phyloP scores from a whole-genome alignment of 2,113 vertebrate species.

The Cyanoramphus novaezelandiae region DNA sequence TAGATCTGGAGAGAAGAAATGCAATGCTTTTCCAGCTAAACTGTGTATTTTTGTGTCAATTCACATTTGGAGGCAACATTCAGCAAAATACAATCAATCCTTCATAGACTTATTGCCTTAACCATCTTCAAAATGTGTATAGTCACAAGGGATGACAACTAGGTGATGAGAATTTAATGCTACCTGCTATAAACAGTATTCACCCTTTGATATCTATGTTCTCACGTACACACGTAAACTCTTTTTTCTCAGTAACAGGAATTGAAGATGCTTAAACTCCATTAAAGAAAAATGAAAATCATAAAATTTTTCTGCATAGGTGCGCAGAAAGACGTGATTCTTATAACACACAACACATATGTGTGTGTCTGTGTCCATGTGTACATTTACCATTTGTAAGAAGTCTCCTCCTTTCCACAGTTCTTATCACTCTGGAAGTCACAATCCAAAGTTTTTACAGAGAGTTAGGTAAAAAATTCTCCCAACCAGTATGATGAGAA shows the following conservation, averaged over 20 bases:
- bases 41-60: not conserved
- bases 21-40: not conserved
- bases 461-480: not conserved
- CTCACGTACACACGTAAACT: not conserved
- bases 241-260: not conserved
- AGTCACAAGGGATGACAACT: not conserved
- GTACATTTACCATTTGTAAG: not conserved
- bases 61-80: not conserved
- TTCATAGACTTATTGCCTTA: not conserved
- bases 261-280: not conserved
- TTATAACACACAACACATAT: not conserved
- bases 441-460: not conserved
- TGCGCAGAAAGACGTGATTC: rapidly evolving
- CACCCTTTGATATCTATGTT: not conserved
- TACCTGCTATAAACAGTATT: not conserved
- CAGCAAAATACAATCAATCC: not conserved
- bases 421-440: not conserved
- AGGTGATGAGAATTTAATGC: not conserved
- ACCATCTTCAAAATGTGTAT: not conserved
- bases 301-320: not conserved
- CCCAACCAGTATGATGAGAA: not conserved
- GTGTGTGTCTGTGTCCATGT: rapidly evolving
- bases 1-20: not conserved
- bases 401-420: not conserved
- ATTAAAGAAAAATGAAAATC: not conserved